Conservation (phyloP, 2,888 invertebrate species). For the Dasypogon diadema region DNA sequence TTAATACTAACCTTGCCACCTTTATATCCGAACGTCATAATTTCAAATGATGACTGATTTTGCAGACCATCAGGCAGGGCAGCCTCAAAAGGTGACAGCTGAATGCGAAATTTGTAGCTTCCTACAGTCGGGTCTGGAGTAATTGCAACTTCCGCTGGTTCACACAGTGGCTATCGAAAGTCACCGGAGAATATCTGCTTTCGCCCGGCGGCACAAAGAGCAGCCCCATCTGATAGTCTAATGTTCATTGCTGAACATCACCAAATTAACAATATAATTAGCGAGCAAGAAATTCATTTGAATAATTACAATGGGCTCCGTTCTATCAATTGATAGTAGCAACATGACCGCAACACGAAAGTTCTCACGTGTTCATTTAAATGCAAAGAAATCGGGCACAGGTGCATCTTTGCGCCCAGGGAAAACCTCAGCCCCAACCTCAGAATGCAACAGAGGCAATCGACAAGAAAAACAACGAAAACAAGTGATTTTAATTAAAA, state of each 20-base stretch:
- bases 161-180: not conserved
- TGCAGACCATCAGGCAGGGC: too few relatives aligned
- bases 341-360: not conserved
- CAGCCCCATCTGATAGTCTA: not conserved
- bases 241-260: not conserved
- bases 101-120: not conserved
- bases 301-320: not conserved
- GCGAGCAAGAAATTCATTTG: not conserved
- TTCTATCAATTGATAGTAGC: slow-evolving; percentile 3
- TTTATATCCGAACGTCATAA: too few relatives aligned
- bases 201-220: not conserved
- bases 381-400: slow-evolving; percentile 23
- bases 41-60: too few relatives aligned
- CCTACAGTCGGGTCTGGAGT: not conserved
- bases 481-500: slow-evolving; percentile 32
- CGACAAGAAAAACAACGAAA: not conserved
- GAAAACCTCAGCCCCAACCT: not conserved
- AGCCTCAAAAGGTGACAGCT: not conserved
- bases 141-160: not conserved
- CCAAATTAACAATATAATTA: not conserved
- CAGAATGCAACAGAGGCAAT: not conserved
- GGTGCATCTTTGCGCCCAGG: slow-evolving; percentile 5
- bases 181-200: not conserved
- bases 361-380: slow-evolving; percentile 6
- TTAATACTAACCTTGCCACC: too few relatives aligned